These are phyloP conservation scores for Halcyon badia DNA, from an alignment of 2,797 vertebrate species.

Conservation along the genomic window DNA sequence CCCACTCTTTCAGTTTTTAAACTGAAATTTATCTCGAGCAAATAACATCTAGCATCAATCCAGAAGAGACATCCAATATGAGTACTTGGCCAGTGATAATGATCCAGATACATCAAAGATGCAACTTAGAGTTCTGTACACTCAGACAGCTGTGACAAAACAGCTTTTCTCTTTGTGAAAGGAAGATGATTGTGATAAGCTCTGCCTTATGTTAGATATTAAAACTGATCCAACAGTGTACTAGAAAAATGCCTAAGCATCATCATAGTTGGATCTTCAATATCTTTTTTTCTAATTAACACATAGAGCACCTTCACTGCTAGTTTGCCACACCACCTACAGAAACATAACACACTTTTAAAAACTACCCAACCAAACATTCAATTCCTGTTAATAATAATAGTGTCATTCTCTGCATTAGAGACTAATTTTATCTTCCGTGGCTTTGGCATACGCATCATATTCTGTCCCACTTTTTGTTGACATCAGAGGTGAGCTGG, in stretches of 20 bases:
- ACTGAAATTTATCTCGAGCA: background rate
- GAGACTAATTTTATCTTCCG: background rate
- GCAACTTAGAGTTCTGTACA: background rate
- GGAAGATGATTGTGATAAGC: background rate
- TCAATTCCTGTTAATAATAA: background rate
- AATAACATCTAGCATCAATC: background rate
- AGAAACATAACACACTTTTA: background rate
- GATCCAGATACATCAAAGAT: background rate
- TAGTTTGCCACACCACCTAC: background rate
- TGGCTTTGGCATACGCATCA: background rate
- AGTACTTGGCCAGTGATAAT: background rate
- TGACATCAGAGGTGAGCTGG: background rate
- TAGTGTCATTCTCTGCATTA: background rate
- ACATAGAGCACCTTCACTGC: background rate
- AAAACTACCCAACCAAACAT: background rate
- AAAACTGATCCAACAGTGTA: background rate
- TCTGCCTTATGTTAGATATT: background rate
- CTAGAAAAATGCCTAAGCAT: background rate
- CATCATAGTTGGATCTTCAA: background rate
- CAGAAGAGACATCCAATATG: background rate
- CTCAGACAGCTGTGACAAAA: background rate
- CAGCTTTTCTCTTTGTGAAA: background rate
- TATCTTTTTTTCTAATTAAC: background rate
- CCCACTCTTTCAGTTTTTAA: background rate
- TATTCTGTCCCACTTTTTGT: background rate